phyloP scores from a whole-genome alignment of 2,888 invertebrate species.

The Schizaphis graminum region DNA sequence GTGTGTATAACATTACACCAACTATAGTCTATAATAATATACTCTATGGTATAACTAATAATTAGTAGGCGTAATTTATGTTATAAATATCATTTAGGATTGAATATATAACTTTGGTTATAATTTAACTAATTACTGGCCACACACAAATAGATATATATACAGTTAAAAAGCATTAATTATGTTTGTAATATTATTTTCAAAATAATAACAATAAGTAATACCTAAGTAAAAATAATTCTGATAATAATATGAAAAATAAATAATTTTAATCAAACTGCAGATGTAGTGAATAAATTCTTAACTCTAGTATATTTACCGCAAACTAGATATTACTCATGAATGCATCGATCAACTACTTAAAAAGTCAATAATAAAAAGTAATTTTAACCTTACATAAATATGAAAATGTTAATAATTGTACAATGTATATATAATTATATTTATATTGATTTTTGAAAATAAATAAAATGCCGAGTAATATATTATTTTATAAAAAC shows the following conservation, averaged over 20 bases:
- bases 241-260: not conserved
- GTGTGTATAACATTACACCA: not conserved
- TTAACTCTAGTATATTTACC: not conserved
- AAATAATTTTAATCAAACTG: not conserved
- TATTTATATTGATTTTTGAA: not conserved
- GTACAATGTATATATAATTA: not conserved
- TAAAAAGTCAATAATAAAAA: not conserved
- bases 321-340: not conserved
- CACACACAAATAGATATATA: not conserved
- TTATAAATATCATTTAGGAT: not conserved
- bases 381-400: not conserved
- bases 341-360: not conserved
- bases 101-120: not conserved
- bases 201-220: not conserved
- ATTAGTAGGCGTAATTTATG: not conserved
- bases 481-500: not conserved
- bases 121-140: not conserved
- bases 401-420: not conserved
- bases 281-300: not conserved
- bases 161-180: not conserved
- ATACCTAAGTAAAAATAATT: no score
- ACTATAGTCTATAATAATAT: not conserved
- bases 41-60: not conserved
- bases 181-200: not conserved
- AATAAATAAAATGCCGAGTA: not conserved